phyloP scores from a whole-genome alignment of 2,797 vertebrate genomes.

The Etheostoma nigrum region DNA sequence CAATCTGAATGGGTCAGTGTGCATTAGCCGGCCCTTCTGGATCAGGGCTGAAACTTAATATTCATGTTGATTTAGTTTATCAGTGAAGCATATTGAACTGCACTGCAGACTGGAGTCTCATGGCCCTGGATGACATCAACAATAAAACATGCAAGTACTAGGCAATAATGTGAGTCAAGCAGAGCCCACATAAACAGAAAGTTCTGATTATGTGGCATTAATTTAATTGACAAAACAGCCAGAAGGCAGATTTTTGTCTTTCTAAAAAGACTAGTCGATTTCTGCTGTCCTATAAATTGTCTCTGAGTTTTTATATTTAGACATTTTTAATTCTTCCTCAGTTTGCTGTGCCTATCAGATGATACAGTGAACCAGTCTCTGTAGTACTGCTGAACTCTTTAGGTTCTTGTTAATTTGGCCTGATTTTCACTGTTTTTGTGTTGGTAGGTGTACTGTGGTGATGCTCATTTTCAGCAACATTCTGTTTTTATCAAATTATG shows the following conservation, averaged over 20 bases:
- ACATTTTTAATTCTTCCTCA: neutral
- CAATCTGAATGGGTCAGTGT: neutral
- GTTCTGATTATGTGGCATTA: neutral
- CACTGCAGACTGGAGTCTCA: slow-evolving; percentile 15
- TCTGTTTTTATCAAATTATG: neutral
- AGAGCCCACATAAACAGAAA: neutral
- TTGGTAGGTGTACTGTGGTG: neutral
- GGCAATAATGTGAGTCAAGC: slow-evolving; percentile 6
- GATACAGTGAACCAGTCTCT: neutral
- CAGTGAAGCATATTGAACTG: neutral
- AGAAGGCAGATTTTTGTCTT: neutral
- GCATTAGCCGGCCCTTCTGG: neutral
- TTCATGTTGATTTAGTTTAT: slow-evolving; percentile 8
- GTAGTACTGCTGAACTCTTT: neutral
- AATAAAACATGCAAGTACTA: slow-evolving; percentile 7
- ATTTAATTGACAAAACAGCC: slow-evolving; percentile 1
- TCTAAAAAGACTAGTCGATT: neutral
- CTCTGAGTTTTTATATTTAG: neutral
- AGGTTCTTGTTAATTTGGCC: neutral
- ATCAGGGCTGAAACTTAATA: neutral
- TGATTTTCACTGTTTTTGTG: neutral
- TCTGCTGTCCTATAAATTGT: neutral
- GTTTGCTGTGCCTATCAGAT: slow-evolving; percentile 5
- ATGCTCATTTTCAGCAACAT: neutral
- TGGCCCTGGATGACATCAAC: neutral